Evolutionary conservation across 2,888 invertebrate genomes (phyloP).

Genomic region (Reticulitermes lucifugus): DNA sequence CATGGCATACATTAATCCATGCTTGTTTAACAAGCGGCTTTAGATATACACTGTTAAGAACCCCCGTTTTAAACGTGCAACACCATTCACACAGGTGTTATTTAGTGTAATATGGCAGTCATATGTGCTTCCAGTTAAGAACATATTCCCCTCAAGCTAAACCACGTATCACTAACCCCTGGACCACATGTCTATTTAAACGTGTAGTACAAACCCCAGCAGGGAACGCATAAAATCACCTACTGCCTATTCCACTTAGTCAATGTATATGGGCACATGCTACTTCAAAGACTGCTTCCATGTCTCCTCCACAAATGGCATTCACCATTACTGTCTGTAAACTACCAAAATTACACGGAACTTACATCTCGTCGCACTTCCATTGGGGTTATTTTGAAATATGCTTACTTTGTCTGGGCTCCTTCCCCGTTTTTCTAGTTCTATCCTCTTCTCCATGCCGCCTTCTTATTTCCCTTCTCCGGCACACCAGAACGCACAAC

Average conservation of each 20-base stretch:
- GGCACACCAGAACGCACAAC: constrained; percentile 52
- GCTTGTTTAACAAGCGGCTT: not conserved
- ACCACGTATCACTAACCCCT: not conserved
- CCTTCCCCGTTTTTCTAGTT: constrained; percentile 92
- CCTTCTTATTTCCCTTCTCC: constrained; percentile 49
- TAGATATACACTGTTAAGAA: not conserved
- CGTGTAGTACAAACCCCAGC: not conserved
- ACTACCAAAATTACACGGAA: not conserved
- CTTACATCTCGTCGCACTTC: not conserved
- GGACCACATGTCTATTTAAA: not conserved
- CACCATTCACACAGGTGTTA: not conserved
- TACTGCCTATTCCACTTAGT: not conserved
- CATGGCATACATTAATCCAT: constrained; percentile 11
- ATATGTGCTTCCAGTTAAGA: not conserved
- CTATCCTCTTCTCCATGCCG: constrained; percentile 94
- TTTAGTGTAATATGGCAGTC: not conserved
- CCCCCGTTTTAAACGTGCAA: not conserved
- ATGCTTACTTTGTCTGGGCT: constrained; percentile 89
- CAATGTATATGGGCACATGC: not conserved
- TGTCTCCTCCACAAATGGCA: constrained; percentile 19
- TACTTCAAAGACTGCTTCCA: not conserved
- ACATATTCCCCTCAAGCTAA: not conserved
- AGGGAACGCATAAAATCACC: not conserved
- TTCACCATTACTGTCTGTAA: constrained; percentile 27
- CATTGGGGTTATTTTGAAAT: not conserved